Evolutionary conservation across 1,140 invertebrate species (phyloP), one percentile per base, ranked within the genome.

Genomic region (Popillia japonica): DNA sequence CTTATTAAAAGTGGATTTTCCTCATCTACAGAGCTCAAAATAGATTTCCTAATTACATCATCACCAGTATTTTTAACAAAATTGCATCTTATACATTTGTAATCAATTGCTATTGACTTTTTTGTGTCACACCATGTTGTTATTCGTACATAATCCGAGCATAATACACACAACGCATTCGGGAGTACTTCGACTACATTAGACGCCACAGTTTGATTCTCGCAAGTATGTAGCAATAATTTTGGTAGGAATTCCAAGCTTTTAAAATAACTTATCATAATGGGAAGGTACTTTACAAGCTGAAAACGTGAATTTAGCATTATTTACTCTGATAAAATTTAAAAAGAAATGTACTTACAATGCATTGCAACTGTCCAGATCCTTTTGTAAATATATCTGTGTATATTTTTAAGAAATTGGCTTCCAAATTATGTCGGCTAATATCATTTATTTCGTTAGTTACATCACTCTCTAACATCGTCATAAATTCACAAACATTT

Each of bases 401-500:
- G 20, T 17, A 42, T 27, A 76, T 76, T 10, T 27, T 76, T 17
- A 76, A 9, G n/a, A 27, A 76, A 22, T 23, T 76, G 6, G 20
- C 20, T 55, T 76, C 40, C 11, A 76, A 44, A 59, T 76, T 76
- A 4, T 76, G 75, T n/a, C 6, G 23, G 4, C 8, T 48, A 9
- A 48, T 27, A 76, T 76, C 44, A 27, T 44, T 20, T 17, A 76
- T 20, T 3, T 9, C 23, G 55, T 76, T 76, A 9, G 80, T 64
- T 64, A 83, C 44, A 10, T 80, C 78, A 76, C 82, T 83, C 6
- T 81, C 81, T 42, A 82, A 59, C 59, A 78, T 27, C 6, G 23
- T n/a, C 59, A 84, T 80, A 74, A 84, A 81, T 40, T 79, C n/a
- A 23, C 78, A 81, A 48, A 83, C 20, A 11, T 55, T 42, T 40